These are phyloP conservation scores for Folsomia candida DNA, from an alignment of 2,888 invertebrate species.

Conservation along the genomic window DNA sequence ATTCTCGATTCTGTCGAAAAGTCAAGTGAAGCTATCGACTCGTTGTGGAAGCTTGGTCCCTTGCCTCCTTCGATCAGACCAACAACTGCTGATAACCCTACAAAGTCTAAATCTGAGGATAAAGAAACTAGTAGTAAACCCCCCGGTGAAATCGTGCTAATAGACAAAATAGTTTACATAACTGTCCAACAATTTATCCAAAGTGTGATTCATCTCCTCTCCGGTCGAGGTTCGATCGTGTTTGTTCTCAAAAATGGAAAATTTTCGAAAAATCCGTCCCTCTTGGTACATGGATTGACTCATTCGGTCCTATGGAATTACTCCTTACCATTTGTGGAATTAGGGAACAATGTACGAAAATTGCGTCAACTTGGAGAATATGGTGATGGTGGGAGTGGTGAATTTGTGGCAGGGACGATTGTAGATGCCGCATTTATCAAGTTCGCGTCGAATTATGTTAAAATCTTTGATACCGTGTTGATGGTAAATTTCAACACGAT, in stretches of 20 bases:
- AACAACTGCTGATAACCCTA: neutral
- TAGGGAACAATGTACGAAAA: slow-evolving; percentile 34
- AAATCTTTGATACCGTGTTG: slow-evolving; percentile 42
- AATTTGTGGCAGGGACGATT: slow-evolving; percentile 16
- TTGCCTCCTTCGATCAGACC: neutral
- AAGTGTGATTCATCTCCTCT: slow-evolving; percentile 41
- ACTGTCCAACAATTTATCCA: slow-evolving; percentile 36
- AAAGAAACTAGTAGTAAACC: no score
- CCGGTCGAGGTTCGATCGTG: slow-evolving; percentile 40
- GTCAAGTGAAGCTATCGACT: neutral
- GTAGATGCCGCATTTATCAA: slow-evolving; percentile 36
- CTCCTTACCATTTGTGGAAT: slow-evolving; percentile 24
- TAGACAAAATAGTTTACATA: slow-evolving; percentile 24
- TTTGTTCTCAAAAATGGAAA: slow-evolving; percentile 22
- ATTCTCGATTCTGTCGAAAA: neutral
- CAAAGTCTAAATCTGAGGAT: no score
- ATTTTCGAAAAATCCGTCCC: slow-evolving; percentile 37
- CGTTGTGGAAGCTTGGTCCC: neutral
- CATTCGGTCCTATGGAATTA: slow-evolving; percentile 36
- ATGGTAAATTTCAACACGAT: slow-evolving; percentile 41
- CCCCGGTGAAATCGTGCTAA: neutral
- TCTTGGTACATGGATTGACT: slow-evolving; percentile 43
- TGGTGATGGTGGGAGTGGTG: slow-evolving; percentile 17
- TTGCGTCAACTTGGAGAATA: slow-evolving; percentile 23
- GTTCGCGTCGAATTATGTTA: slow-evolving; percentile 43